These are phyloP conservation scores for Lagria hirta DNA, from an alignment of 2,888 invertebrate genomes.

Conservation along the genomic window DNA sequence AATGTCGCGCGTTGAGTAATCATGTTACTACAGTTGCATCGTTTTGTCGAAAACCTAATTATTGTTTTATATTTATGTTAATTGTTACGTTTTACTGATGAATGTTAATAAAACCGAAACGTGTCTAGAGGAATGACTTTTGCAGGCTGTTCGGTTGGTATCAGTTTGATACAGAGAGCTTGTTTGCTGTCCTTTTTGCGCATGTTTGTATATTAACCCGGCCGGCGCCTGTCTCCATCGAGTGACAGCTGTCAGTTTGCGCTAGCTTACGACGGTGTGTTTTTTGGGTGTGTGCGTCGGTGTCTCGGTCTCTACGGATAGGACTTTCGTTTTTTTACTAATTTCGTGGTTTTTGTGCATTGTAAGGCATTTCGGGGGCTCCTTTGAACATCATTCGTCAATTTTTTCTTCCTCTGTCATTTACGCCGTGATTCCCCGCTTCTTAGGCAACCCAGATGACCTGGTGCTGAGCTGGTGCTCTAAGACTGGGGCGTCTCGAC, in stretches of 20 bases:
- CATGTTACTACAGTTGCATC: no score
- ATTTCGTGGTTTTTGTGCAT: conserved; percentile 1
- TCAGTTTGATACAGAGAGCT: no score
- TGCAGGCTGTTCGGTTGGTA: no score
- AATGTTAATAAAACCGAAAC: no score
- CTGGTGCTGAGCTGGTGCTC: conserved; percentile 22
- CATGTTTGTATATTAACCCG: no score
- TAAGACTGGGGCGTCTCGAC: conserved; percentile 40
- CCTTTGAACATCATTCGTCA: no score
- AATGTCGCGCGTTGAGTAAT: no score
- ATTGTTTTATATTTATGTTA: no score
- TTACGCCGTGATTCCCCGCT: conserved; percentile 14
- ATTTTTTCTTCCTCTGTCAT: not conserved
- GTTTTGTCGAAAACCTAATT: no score
- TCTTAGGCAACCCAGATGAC: conserved; percentile 44
- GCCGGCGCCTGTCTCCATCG: conserved; percentile 28
- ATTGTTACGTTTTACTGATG: no score
- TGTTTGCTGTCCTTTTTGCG: conserved; percentile 35
- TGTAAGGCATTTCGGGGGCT: conserved; percentile 3
- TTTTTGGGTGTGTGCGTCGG: conserved; percentile 37
- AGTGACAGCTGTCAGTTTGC: conserved; percentile 37
- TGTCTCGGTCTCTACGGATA: conserved; percentile 11
- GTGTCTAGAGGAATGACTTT: no score
- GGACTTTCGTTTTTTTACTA: conserved; percentile 18
- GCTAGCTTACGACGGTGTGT: conserved; percentile 36